These are phyloP conservation scores for Microtus pennsylvanicus DNA, from an alignment of 2,113 vertebrate species.

Conservation along the genomic window DNA sequence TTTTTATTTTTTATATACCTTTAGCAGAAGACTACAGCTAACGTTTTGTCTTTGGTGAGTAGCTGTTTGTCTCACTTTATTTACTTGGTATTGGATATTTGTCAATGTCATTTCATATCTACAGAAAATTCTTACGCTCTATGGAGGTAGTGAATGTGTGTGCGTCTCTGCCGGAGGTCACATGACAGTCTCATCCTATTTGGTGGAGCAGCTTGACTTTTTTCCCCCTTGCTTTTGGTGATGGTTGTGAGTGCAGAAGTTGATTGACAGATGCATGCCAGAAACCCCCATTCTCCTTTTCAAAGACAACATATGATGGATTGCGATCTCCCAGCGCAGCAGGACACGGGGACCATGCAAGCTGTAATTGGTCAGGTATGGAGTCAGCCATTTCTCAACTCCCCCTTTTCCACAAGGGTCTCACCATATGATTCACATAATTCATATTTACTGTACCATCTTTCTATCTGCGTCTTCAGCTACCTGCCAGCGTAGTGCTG, in stretches of 20 bases:
- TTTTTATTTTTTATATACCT: conserved; percentile 82
- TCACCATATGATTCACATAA: conserved; percentile 92
- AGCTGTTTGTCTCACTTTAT: conserved; percentile 91
- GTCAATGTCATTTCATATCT: conserved; percentile 93
- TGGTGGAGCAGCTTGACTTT: conserved; percentile 92
- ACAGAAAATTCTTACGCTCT: conserved; percentile 89
- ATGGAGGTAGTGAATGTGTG: conserved; percentile 88
- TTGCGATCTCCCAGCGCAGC: conserved; percentile 91
- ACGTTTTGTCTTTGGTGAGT: conserved; percentile 87
- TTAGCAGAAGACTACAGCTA: conserved; percentile 85
- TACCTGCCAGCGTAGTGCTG: conserved; percentile 84
- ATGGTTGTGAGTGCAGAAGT: conserved; percentile 92
- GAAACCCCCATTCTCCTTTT: conserved; percentile 91
- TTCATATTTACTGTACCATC: conserved; percentile 91
- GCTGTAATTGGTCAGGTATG: conserved; percentile 95
- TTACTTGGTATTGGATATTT: conserved; percentile 91
- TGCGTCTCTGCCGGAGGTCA: conserved; percentile 89
- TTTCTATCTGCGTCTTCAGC: conserved; percentile 89
- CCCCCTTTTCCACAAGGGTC: conserved; percentile 87
- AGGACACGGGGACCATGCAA: conserved; percentile 91
- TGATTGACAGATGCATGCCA: conserved; percentile 93
- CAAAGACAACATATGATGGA: conserved; percentile 93
- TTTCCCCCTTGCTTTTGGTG: conserved; percentile 90
- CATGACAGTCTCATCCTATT: conserved; percentile 92
- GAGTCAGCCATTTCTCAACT: conserved; percentile 94